phyloP scores from a whole-genome alignment of 2,888 invertebrate genomes.

The Protonemura montana region DNA sequence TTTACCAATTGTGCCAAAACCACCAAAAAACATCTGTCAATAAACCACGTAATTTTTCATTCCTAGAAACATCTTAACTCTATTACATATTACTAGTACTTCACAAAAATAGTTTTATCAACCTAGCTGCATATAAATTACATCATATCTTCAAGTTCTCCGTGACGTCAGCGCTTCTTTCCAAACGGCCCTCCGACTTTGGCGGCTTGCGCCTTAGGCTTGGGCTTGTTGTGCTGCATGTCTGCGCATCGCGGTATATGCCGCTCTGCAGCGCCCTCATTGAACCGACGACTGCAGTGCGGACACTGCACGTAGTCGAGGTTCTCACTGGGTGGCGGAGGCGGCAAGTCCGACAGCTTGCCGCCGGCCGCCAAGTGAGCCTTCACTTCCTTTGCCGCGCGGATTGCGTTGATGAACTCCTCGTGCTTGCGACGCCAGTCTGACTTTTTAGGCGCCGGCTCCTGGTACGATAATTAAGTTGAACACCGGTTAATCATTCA shows the following conservation, averaged over 20 bases:
- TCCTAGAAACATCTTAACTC: background rate
- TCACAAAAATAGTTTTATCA: conserved; percentile 12
- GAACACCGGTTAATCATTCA: too few relatives aligned
- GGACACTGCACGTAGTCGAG: conserved; percentile 92
- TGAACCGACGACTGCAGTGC: conserved; percentile 86
- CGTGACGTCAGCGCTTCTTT: conserved; percentile 41
- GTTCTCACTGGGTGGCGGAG: conserved; percentile 88
- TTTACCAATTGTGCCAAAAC: background rate
- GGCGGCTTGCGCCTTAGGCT: conserved; percentile 54
- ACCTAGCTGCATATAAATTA: background rate
- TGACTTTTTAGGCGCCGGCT: conserved; percentile 61
- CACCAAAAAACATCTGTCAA: background rate
- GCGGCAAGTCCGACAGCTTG: conserved; percentile 85
- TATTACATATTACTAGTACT: background rate
- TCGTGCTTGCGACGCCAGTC: conserved; percentile 95
- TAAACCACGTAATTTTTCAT: background rate
- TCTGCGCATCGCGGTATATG: conserved; percentile 93
- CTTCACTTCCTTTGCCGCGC: conserved; percentile 87
- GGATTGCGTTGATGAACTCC: conserved; percentile 89
- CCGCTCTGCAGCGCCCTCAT: conserved; percentile 81
- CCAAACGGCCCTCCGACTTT: background rate
- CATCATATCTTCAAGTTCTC: background rate
- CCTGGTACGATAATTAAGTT: background rate
- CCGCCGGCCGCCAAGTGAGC: conserved; percentile 83
- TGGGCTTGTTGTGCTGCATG: conserved; percentile 82